These are phyloP conservation scores for Bombus breviceps DNA, from an alignment of 1,140 invertebrate genomes.

Conservation along the genomic window DNA sequence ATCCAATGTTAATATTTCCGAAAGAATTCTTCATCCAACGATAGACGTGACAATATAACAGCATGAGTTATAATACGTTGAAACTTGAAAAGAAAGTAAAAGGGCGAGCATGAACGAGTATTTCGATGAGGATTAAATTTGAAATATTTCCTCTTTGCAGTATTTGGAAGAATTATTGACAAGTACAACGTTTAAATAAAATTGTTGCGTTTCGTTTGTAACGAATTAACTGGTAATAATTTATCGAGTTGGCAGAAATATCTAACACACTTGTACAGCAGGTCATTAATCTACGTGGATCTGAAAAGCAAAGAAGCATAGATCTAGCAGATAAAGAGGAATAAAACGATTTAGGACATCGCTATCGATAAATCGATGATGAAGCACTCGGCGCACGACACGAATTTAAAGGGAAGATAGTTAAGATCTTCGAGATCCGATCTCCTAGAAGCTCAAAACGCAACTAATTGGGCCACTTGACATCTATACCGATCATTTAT, in stretches of 20 bases:
- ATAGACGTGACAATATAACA: background rate
- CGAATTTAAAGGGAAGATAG: background rate
- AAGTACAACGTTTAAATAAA: no score
- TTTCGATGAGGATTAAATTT: background rate
- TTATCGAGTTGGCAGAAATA: background rate
- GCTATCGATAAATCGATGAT: conserved; percentile 7
- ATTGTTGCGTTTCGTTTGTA: background rate
- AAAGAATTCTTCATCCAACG: background rate
- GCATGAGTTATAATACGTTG: no score
- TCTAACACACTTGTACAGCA: background rate
- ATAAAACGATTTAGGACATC: background rate
- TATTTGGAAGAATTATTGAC: no score
- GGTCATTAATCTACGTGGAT: background rate
- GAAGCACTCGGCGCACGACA: background rate
- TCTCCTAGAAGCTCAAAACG: background rate
- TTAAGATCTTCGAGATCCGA: conserved; percentile 4
- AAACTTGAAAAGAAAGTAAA: no score
- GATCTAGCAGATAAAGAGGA: background rate
- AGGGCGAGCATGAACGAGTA: no score
- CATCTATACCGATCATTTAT: conserved; percentile 17
- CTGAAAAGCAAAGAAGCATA: no score
- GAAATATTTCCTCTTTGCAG: background rate
- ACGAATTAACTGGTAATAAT: background rate
- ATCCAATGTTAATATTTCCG: background rate
- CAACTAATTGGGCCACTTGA: conserved; percentile 16